phyloP scores from a whole-genome alignment of 2,797 vertebrate species.

The Ctenopoma kingsleyae region DNA sequence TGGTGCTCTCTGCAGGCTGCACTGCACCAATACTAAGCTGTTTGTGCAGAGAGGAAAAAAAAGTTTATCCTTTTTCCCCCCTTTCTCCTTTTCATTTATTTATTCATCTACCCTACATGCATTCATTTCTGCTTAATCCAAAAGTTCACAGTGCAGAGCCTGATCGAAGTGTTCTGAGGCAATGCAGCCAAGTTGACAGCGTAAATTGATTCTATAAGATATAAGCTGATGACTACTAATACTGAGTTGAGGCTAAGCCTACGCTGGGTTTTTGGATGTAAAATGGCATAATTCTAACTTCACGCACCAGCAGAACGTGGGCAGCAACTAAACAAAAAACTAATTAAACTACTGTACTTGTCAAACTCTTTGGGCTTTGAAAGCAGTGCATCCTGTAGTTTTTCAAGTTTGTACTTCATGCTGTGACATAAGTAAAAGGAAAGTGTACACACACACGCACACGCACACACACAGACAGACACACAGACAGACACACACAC shows the following conservation, averaged over 20 bases:
- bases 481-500: no score
- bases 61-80: conserved; percentile 62
- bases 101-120: conserved; percentile 69
- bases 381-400: conserved; percentile 67
- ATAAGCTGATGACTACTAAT: conserved; percentile 27
- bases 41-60: conserved; percentile 74
- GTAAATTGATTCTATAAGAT: conserved; percentile 26
- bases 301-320: conserved; percentile 18
- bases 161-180: conserved; percentile 58
- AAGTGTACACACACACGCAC: conserved; percentile 22
- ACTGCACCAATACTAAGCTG: conserved; percentile 85
- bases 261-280: conserved; percentile 15
- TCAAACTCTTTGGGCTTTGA: conserved; percentile 58
- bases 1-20: conserved; percentile 84
- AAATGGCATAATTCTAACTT: conserved; percentile 50
- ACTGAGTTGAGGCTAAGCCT: conserved; percentile 26
- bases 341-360: conserved; percentile 77
- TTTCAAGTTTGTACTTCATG: conserved; percentile 68
- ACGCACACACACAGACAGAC: conserved; percentile 31
- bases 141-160: conserved; percentile 58
- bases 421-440: conserved; percentile 71
- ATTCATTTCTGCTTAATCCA: conserved; percentile 63
- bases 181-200: conserved; percentile 48
- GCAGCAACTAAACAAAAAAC: conserved; percentile 55
- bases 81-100: conserved; percentile 75